Conservation (phyloP, 2,888 invertebrate genomes). For the Stenodera caucasica region DNA sequence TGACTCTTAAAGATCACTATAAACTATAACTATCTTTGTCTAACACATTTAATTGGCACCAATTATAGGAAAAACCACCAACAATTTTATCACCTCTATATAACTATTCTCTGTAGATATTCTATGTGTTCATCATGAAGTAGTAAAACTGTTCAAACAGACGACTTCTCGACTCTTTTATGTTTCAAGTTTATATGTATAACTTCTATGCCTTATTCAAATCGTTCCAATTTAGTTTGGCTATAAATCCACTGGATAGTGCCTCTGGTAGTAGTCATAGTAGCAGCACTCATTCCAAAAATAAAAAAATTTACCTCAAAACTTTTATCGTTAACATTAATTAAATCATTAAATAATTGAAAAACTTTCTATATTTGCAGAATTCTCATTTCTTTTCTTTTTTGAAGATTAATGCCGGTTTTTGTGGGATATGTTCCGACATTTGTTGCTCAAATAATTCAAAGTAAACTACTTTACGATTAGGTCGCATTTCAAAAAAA, state of each 20-base stretch:
- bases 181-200: not conserved
- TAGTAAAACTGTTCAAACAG: not conserved
- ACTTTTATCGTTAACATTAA: not conserved
- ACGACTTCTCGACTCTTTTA: constrained; percentile 5
- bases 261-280: not conserved
- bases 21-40: not conserved
- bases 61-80: not conserved
- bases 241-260: constrained; percentile 13
- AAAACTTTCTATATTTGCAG: not conserved
- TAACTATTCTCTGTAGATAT: not conserved
- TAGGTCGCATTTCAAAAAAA: not conserved
- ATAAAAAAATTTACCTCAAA: too few species aligned
- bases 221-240: constrained; percentile 24
- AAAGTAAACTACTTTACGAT: not conserved
- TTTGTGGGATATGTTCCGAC: not conserved
- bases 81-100: not conserved
- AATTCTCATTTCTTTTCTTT: too few species aligned
- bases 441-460: not conserved
- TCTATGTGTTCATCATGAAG: not conserved
- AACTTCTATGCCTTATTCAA: constrained; percentile 13
- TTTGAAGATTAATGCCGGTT: not conserved
- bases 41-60: not conserved
- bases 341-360: not conserved
- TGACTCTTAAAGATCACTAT: too few species aligned
- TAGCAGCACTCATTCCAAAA: too few species aligned